These are phyloP conservation scores for Agrochola circellaris DNA, from an alignment of 2,888 invertebrate genomes.

Conservation along the genomic window DNA sequence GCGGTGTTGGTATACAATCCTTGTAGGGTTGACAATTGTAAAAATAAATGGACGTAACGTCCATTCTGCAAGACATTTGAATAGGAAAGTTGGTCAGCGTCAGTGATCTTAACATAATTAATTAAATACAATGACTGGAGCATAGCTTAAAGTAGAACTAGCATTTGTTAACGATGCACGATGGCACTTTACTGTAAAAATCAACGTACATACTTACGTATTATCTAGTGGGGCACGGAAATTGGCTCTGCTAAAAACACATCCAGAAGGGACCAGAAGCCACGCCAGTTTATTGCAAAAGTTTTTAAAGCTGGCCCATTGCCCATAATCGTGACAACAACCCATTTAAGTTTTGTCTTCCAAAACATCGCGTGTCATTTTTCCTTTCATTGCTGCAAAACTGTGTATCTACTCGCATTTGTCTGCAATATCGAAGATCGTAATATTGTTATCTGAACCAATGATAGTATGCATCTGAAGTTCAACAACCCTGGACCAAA, in stretches of 20 bases:
- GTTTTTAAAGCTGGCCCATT: slow-evolving; percentile 48
- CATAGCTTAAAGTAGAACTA: background rate
- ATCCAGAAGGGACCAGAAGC: slow-evolving; percentile 11
- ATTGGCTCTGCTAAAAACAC: slow-evolving; percentile 18
- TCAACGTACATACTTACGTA: background rate
- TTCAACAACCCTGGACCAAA: slow-evolving; percentile 41
- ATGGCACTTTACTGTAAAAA: background rate
- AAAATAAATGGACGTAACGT: slow-evolving; percentile 25
- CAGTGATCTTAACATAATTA: slow-evolving; percentile 40
- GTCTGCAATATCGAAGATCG: slow-evolving; percentile 18
- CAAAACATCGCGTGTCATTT: slow-evolving; percentile 45
- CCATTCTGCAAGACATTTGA: slow-evolving; percentile 30
- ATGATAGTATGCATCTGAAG: slow-evolving; percentile 20
- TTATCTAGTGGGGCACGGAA: background rate
- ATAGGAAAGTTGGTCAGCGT: slow-evolving; percentile 25
- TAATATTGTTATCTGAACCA: slow-evolving; percentile 4
- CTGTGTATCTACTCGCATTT: background rate
- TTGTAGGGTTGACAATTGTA: slow-evolving; percentile 51
- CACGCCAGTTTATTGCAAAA: slow-evolving; percentile 20
- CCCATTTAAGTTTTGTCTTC: slow-evolving; percentile 38
- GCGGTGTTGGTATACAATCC: slow-evolving; percentile 57
- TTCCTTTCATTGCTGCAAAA: slow-evolving; percentile 27
- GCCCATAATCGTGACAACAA: slow-evolving; percentile 51
- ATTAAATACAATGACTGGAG: background rate
- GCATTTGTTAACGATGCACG: background rate